A percentile compares a stretch with the other conserved stretches of the same genome.
These are phyloP conservation scores for Allacma fusca DNA, from an alignment of 2,888 invertebrate species.

Conservation along the genomic window DNA sequence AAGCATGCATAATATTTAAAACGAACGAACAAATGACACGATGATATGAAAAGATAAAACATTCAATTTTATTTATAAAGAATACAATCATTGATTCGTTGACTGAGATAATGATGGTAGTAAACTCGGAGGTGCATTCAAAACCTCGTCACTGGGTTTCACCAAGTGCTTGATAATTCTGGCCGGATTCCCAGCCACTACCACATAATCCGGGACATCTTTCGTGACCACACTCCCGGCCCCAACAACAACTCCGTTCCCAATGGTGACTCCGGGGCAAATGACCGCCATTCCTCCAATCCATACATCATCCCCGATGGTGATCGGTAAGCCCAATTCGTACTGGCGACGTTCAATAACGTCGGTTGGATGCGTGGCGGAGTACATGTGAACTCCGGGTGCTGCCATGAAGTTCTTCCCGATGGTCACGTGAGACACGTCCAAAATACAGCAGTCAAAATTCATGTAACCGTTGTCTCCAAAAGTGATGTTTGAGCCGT, in stretches of 20 bases:
- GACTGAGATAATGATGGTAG: too few species aligned
- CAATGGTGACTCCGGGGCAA: conserved; percentile 58
- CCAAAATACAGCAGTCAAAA: conserved; percentile 51
- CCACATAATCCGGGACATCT: conserved; percentile 51
- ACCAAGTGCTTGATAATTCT: conserved; percentile 50
- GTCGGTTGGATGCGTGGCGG: conserved; percentile 56
- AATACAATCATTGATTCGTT: too few species aligned
- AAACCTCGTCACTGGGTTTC: too few species aligned
- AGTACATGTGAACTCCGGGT: conserved; percentile 57
- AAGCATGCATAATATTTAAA: too few species aligned
- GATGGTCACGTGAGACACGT: conserved; percentile 39
- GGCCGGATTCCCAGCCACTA: conserved; percentile 57
- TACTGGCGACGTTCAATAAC: conserved; percentile 44
- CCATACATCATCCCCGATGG: conserved; percentile 55
- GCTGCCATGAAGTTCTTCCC: conserved; percentile 52
- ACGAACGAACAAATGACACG: too few species aligned
- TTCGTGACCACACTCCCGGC: conserved; percentile 55
- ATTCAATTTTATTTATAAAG: too few species aligned
- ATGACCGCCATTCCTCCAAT: conserved; percentile 56
- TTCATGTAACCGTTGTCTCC: conserved; percentile 54
- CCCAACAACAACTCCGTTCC: conserved; percentile 56
- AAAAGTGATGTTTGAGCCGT: conserved; percentile 53
- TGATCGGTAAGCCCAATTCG: conserved; percentile 53
- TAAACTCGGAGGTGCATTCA: too few species aligned
- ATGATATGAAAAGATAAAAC: too few species aligned